Evolutionary conservation across 2,113 vertebrate genomes (phyloP), one percentile per base, ranked within the genome.

Genomic region (Gallinago paraguaiae): DNA sequence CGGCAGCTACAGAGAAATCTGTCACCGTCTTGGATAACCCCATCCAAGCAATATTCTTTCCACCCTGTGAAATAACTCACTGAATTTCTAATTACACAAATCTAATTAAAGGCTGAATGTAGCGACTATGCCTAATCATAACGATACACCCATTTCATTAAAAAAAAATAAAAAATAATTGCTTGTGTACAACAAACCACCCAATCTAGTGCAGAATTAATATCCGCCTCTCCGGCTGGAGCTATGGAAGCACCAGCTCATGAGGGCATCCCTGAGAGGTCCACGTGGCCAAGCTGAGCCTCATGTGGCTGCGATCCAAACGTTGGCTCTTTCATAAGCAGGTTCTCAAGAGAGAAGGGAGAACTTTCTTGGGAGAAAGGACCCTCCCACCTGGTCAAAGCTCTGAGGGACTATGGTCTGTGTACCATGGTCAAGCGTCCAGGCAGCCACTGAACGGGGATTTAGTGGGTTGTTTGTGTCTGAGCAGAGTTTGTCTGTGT

Each of bases 91-190:
- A 95, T 93, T 94, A 82, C 79, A 90, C 75, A 54, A 63, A 81
- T 88, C 70, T 95, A 95, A 96, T 95, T 90, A 97, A 91, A 74
- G 64, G 59, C 82, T 91, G 87, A 67, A 19, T 63, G 90, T 85
- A 82, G 88, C 0, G 0, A 30, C 79, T 94, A 18, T 91, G 85
- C 51, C 82, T 90, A 85, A 95, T 94, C 7, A 25, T 59, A 46
- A 54, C 59, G 75, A 80, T 86, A 51, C 95, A 77, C 70, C 84
- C 93, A 59, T 82, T 88, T 74, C 37, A 77, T 93, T 87, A 46
- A 86, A 63, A 53, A n/a, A 31, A 68, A 43, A 54, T 17, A 41
- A 86, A 57, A 53, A 28, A 28, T 63, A 53, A 50, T 61, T 61
- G 74, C 65, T 79, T 76, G 70, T 95, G 70, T 92, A 46, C 46